phyloP scores from a whole-genome alignment of 1,140 invertebrate genomes.

The Drosophila sturtevanti region DNA sequence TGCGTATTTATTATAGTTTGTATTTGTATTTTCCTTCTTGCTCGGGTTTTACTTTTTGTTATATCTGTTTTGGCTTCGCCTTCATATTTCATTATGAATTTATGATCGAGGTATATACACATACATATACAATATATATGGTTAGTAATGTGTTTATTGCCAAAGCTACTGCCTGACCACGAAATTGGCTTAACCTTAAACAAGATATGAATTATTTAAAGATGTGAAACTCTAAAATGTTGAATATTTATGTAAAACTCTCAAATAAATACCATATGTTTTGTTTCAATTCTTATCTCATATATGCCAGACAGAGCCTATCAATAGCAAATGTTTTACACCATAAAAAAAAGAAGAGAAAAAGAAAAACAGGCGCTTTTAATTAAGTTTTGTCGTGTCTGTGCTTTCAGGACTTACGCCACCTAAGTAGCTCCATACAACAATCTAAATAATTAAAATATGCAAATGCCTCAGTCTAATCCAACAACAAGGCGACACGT shows the following conservation, averaged over 20 bases:
- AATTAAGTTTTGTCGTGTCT: constrained; percentile 62
- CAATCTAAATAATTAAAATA: constrained; percentile 82
- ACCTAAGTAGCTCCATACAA: constrained; percentile 70
- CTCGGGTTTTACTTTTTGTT: constrained; percentile 30
- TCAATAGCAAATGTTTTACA: constrained; percentile 24
- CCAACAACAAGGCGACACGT: constrained; percentile 70
- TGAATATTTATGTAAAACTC: not conserved
- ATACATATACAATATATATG: not conserved
- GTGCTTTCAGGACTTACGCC: constrained; percentile 50
- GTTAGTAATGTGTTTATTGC: constrained; percentile 74
- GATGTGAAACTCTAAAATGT: not conserved
- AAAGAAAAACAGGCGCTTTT: constrained; percentile 53
- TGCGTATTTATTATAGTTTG: constrained; percentile 59
- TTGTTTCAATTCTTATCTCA: not conserved
- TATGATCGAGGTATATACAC: constrained; percentile 53
- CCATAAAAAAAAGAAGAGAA: not conserved
- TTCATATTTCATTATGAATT: constrained; percentile 76
- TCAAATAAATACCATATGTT: constrained; percentile 32
- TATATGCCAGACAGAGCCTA: constrained; percentile 7
- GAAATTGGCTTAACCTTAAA: constrained; percentile 11
- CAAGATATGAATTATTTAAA: not conserved
- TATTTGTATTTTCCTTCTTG: constrained; percentile 16
- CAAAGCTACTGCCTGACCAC: constrained; percentile 45
- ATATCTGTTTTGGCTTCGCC: constrained; percentile 45
- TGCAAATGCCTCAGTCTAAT: constrained; percentile 75